A percentile compares a stretch with the other conserved stretches of the same genome.
Evolutionary conservation across 1,140 invertebrate species (phyloP).

Genomic region (Sminthurides bifidus): DNA sequence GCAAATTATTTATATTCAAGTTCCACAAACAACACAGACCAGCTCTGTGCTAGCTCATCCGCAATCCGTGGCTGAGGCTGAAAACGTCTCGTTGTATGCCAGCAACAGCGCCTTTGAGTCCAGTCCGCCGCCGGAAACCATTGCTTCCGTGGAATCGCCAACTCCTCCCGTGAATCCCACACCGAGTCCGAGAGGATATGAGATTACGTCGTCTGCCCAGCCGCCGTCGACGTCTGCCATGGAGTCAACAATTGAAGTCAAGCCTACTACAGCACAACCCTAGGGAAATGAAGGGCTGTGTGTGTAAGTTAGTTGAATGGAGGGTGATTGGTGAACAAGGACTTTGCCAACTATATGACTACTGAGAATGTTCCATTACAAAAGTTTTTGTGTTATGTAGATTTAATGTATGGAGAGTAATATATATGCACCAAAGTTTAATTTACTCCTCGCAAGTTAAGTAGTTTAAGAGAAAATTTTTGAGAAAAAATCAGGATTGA

Average conservation of each 20-base stretch:
- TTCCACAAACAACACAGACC: constrained; percentile 1
- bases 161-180: constrained; percentile 9
- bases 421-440: no score
- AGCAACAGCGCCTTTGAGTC: background rate
- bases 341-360: no score
- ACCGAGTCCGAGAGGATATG: constrained; percentile 5
- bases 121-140: constrained; percentile 4
- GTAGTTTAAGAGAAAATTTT: no score
- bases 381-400: no score
- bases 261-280: constrained; percentile 4
- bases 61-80: background rate
- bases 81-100: background rate
- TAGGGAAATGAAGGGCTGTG: no score
- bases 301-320: no score
- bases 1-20: background rate
- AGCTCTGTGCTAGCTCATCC: constrained; percentile 1
- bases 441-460: no score
- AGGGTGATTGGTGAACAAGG: no score
- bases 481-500: no score
- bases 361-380: no score
- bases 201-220: constrained; percentile 6
- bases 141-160: constrained; percentile 11
- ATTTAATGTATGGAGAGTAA: no score
- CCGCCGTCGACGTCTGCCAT: constrained; percentile 15
- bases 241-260: constrained; percentile 8